Evolutionary conservation across 2,888 invertebrate species (phyloP).

Genomic region (Mystacides longicornis): DNA sequence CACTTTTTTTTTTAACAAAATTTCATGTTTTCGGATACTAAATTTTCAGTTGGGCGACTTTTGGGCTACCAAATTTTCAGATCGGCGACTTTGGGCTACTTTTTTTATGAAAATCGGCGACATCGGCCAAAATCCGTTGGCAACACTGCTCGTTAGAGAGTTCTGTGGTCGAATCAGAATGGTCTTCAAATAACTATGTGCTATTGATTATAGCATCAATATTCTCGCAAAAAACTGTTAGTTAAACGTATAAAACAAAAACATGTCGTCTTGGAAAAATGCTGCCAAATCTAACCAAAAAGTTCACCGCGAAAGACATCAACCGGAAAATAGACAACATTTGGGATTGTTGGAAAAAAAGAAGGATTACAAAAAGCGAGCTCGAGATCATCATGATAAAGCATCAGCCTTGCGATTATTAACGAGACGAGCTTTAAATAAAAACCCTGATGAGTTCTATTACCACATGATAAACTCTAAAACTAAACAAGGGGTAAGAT

Average conservation of each 20-base stretch:
- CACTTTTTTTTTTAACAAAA: no score
- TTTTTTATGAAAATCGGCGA: no score
- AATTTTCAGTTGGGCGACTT: no score
- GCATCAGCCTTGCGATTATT: conserved; percentile 73
- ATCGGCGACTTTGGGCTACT: no score
- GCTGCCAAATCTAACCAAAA: conserved; percentile 79
- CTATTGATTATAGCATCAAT: no score
- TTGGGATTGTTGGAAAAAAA: conserved; percentile 82
- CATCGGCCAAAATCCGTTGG: no score
- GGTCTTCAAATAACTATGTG: no score
- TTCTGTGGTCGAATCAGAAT: no score
- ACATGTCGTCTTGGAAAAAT: conserved; percentile 87
- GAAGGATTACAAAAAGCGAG: conserved; percentile 75
- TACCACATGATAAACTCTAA: conserved; percentile 94
- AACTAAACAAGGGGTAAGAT: conserved; percentile 50
- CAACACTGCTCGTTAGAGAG: no score
- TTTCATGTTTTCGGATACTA: no score
- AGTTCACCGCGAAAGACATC: conserved; percentile 77
- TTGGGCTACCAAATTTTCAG: no score
- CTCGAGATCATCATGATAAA: conserved; percentile 74
- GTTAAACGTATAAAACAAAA: conserved; percentile 20
- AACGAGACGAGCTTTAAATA: conserved; percentile 76
- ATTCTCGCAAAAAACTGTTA: no score
- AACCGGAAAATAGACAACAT: conserved; percentile 68
- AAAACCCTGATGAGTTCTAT: conserved; percentile 98